Evolutionary conservation across 2,797 vertebrate species (phyloP), one percentile per base, ranked within the genome.

Genomic region (Hafferia zeledoni): DNA sequence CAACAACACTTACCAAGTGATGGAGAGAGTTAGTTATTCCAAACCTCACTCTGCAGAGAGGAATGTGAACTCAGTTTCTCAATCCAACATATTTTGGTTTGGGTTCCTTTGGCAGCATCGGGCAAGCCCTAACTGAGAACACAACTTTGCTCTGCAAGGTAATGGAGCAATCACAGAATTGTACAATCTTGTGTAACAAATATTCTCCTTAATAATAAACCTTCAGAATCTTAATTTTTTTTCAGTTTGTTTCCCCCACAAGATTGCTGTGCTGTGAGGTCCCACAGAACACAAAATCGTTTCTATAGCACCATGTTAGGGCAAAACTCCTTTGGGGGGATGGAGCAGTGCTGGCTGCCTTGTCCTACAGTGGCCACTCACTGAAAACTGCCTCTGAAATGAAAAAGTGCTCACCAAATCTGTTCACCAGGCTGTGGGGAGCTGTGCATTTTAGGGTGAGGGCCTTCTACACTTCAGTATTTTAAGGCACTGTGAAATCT

Each of bases 171-270:
- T 68, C 71, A 39, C 27, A 30, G 79, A 75, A 89, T 87, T 95
- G 52, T 86, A 64, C n/a, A 85, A 83, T 77, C 71, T 85, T 93
- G 60, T 87, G 75, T 94, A 92, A 92, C 33, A 20, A 94, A 68
- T 61, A 64, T n/a, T 76, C 55, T 35, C 63, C 64, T 68, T 85
- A 88, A 55, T 89, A 83, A 93, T 81, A 92, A 95, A 72, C 50
- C 19, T 41, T 14, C 60, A 52, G 43, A 56, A 37, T 59, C 39
- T 69, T 78, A 69, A 57, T 89, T 84, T 87, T 84, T 87, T 92
- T 74, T 60, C 37, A 3, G 0, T 67, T 60, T 50, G 17, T 74
- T 90, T 70, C 70, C 35, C 6, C 16, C 46, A 3, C 6, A 1
- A 35, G 28, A 25, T 75, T 37, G 15, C 28, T 76, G 3, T 44